Base-by-base conservation (phyloP, 1,140 invertebrate genomes). In the Epicauta chinensis region DNA sequence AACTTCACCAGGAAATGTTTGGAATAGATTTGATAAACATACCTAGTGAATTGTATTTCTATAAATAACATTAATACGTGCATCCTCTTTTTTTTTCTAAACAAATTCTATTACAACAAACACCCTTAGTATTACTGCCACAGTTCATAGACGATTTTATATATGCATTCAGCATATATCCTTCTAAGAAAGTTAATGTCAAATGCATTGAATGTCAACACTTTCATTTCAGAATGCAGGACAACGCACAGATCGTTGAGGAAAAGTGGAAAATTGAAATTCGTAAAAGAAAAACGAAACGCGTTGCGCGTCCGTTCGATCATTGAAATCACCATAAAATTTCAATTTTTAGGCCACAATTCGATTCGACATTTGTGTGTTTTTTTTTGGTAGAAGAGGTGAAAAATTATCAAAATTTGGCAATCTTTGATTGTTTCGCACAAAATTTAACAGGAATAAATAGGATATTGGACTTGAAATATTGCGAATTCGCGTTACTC, bases 1-100 rank as follows among this genome's bases (percentile, higher is more conserved):
- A 62, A 57, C 47, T 34, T 35, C 54, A 61, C 60, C 50, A 60
- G 56, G 62, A 60, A 64, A 59, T 55, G 48, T 45, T 53, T 56
- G 37, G 42, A 55, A 50, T 53, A 49, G 54, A 47, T 23, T 23
- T 23, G 23, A 23, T 23, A 23, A 23, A 23, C 52, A 48, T 35
- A 47, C 45, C 40, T 39, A 41, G 13, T 38, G 51, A 41, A 42
- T 40, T 41, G 46, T 31, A 17, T 34, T 50, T 50, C 48, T 47
- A 47, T 38, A 47, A 47, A 47, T 47, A 47, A 47, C 32, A 13
- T 16, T 37, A 23, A 42, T 50, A 50, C 48, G 48, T 50, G 48
- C 48, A 50, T 50, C 48, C 48, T 50, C 48, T 31, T 40, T 12
- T 23, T 23, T 23, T n/a, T n/a, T n/a, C n/a, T n/a, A n/a, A n/a